phyloP scores from a whole-genome alignment of 2,797 vertebrate genomes.

The Muscicapa striata region DNA sequence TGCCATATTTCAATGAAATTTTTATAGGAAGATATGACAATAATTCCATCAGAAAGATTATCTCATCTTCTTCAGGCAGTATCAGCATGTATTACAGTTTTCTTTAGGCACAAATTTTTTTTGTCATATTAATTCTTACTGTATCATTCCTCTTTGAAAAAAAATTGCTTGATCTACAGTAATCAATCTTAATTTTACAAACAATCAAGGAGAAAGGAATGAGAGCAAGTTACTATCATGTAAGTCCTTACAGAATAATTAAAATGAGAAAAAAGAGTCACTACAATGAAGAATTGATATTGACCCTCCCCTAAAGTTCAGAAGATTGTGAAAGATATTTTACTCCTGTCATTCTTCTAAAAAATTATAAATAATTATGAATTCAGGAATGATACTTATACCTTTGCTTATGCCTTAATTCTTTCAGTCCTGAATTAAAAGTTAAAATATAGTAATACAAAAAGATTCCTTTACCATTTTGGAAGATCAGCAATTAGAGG shows the following conservation, averaged over 20 bases:
- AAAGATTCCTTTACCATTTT: neutral
- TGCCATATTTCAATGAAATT: neutral
- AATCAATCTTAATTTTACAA: constrained; percentile 10
- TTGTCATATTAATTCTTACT: neutral
- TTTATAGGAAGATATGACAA: neutral
- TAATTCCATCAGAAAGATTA: neutral
- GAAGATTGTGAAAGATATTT: neutral
- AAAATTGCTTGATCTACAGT: neutral
- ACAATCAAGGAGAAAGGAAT: neutral
- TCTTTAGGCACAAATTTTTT: neutral
- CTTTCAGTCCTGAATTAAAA: neutral
- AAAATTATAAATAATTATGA: neutral
- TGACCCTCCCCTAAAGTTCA: neutral
- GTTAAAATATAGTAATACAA: neutral
- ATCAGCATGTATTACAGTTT: neutral
- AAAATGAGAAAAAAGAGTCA: neutral
- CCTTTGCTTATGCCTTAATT: neutral
- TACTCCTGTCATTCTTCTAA: neutral
- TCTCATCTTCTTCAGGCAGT: neutral
- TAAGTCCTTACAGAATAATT: neutral
- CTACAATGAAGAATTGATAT: neutral
- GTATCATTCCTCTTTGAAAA: neutral
- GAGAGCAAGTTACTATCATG: neutral
- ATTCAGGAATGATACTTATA: neutral
- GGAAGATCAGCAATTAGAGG: neutral